Conservation (phyloP, 2,888 invertebrate species). For the Sphinx pinastri region DNA sequence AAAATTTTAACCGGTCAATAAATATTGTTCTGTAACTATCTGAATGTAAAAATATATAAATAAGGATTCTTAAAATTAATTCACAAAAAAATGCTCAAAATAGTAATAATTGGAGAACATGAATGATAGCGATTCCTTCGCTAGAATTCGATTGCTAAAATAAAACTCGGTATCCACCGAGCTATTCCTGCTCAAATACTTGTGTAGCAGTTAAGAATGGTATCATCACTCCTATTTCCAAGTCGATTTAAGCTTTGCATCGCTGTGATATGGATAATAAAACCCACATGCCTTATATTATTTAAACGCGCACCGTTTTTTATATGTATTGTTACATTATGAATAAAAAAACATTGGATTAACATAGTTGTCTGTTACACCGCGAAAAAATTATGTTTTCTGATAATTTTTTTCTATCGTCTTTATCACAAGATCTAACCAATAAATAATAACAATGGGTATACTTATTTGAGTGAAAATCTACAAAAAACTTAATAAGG, state of each 20-base stretch:
- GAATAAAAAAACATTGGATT: background rate
- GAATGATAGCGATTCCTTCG: background rate
- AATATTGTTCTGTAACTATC: no score
- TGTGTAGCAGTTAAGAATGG: background rate
- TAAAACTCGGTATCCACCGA: background rate
- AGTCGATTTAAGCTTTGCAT: constrained; percentile 39
- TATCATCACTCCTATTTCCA: constrained; percentile 29
- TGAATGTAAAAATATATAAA: no score
- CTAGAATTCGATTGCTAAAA: background rate
- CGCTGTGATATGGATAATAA: constrained; percentile 64
- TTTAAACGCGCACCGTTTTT: constrained; percentile 34
- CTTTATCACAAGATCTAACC: no score
- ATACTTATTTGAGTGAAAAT: no score
- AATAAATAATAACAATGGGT: no score
- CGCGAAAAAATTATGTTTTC: background rate
- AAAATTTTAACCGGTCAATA: background rate
- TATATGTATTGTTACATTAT: constrained; percentile 21
- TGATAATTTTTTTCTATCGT: background rate
- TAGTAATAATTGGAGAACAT: background rate
- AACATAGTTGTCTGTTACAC: constrained; percentile 7
- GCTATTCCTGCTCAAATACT: background rate
- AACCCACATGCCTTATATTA: constrained; percentile 55
- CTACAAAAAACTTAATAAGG: no score
- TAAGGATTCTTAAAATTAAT: background rate
- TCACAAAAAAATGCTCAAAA: constrained; percentile 8